phyloP scores from a whole-genome alignment of 2,888 invertebrate genomes.

The Rhagonycha lutea region DNA sequence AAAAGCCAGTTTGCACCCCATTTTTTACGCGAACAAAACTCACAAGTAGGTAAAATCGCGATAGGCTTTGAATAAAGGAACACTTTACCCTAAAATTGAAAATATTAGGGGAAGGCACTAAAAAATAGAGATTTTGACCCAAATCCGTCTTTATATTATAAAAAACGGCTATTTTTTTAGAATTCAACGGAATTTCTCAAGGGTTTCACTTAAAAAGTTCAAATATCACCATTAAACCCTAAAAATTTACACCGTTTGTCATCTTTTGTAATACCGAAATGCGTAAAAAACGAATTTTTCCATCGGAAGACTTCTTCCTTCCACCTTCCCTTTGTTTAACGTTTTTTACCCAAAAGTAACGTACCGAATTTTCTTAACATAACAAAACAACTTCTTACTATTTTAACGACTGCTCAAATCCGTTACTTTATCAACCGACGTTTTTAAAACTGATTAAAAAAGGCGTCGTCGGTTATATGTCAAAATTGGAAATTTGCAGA shows the following conservation, averaged over 20 bases:
- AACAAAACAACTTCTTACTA: background rate
- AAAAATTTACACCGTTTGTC: constrained; percentile 32
- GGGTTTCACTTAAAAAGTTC: constrained; percentile 42
- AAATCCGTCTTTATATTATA: constrained; percentile 42
- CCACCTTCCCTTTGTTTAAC: background rate
- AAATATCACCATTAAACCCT: constrained; percentile 40
- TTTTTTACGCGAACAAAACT: constrained; percentile 37
- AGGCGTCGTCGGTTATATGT: background rate
- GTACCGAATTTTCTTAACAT: background rate
- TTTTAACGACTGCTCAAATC: background rate
- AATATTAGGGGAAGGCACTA: constrained; percentile 43
- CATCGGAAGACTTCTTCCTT: background rate
- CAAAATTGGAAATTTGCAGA: background rate
- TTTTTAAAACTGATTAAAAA: background rate
- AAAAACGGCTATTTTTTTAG: constrained; percentile 42
- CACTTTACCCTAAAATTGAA: constrained; percentile 49
- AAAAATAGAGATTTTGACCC: constrained; percentile 40
- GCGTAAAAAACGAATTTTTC: constrained; percentile 30
- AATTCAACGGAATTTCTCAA: constrained; percentile 51
- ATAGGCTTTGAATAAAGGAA: constrained; percentile 44
- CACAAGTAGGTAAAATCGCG: constrained; percentile 49
- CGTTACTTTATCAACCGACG: background rate
- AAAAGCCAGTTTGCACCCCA: constrained; percentile 43
- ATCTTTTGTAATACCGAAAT: constrained; percentile 24
- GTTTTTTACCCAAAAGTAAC: background rate